Conservation (phyloP, 2,113 vertebrate genomes). For the Cheirogaleus medius region DNA sequence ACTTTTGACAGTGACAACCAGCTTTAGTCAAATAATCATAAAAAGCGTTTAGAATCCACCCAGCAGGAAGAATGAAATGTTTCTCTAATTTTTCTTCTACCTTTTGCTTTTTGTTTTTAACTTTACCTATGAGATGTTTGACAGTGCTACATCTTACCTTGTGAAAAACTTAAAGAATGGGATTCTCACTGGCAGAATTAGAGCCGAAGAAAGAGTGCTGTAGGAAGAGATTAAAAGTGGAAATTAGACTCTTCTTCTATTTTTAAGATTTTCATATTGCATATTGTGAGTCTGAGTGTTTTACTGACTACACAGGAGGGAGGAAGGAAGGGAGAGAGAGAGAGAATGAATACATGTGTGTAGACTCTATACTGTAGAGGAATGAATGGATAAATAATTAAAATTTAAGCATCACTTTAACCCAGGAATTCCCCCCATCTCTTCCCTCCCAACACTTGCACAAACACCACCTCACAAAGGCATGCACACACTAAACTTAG, state of each 20-base stretch:
- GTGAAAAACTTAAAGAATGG: background rate
- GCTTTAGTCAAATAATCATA: background rate
- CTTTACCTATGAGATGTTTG: background rate
- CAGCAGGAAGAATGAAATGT: background rate
- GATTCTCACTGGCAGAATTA: background rate
- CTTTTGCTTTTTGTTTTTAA: background rate
- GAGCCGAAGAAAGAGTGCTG: background rate
- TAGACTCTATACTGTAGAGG: background rate
- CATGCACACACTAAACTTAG: background rate
- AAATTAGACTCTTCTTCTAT: background rate
- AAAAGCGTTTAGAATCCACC: background rate
- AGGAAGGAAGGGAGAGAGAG: background rate
- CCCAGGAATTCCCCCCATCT: background rate
- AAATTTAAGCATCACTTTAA: background rate
- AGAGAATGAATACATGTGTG: background rate
- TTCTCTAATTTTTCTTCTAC: background rate
- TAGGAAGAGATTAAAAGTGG: background rate
- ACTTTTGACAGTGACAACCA: background rate
- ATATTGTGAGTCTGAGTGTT: background rate
- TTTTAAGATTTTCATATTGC: slow-evolving; percentile 9
- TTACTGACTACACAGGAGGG: background rate
- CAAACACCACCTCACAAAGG: background rate
- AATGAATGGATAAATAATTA: background rate
- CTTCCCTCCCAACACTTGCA: background rate
- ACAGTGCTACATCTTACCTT: background rate